Percentiles rank a stretch among this genome's conserved stretches.
Conservation (phyloP, 1,140 invertebrate species). For the Acromyrmex heyeri region DNA sequence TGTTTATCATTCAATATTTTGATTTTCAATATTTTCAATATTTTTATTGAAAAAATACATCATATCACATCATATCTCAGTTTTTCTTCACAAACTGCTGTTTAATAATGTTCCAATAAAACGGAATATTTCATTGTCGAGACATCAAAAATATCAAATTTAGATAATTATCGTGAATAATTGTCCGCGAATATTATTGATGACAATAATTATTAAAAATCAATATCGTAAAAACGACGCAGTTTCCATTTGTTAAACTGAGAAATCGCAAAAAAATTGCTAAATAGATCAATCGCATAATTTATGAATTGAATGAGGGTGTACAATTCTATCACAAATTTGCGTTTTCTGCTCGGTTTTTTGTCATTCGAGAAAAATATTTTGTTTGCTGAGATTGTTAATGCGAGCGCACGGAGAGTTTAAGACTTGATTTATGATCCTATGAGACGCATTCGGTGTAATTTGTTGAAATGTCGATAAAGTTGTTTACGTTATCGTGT, state of each 20-base stretch:
- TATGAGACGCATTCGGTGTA: not conserved
- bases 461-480: constrained; percentile 36
- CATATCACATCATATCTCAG: not conserved
- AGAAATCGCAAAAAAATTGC: not conserved
- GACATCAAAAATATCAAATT: not conserved
- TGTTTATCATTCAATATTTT: constrained; percentile 3
- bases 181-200: not conserved
- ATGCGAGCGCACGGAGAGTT: not conserved
- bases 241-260: not conserved
- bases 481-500: constrained; percentile 10
- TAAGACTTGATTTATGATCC: constrained; percentile 14
- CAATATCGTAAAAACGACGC: not conserved
- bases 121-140: not conserved
- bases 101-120: not conserved
- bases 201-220: constrained; percentile 1
- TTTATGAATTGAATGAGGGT: not conserved
- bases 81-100: not conserved
- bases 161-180: constrained; percentile 21
- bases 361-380: not conserved
- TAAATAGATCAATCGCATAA: not conserved
- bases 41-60: constrained; percentile 18
- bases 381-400: not conserved
- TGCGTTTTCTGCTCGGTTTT: not conserved
- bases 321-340: constrained; percentile 22
- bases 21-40: not conserved